A percentile compares a stretch with the other conserved stretches of the same genome.
Evolutionary conservation across 2,888 invertebrate genomes (phyloP).

Genomic region (Holacanthella duospinosa): DNA sequence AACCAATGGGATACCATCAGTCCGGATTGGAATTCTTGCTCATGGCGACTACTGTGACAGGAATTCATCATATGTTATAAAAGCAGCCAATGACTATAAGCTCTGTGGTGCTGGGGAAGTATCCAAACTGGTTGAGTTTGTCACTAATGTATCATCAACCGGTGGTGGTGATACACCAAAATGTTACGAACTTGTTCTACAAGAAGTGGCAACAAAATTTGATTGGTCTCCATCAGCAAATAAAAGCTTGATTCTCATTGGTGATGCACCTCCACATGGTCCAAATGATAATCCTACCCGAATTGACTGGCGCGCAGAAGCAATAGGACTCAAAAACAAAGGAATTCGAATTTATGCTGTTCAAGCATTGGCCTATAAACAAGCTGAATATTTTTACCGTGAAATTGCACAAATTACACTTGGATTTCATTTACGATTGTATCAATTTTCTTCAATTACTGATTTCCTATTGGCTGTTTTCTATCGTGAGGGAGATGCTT

Average conservation of each 20-base stretch:
- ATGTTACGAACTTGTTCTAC: slow-evolving; percentile 15
- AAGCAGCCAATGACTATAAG: slow-evolving; percentile 15
- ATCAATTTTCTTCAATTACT: slow-evolving; percentile 13
- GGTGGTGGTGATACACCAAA: slow-evolving; percentile 8
- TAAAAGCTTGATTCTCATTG: slow-evolving; percentile 15
- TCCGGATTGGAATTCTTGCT: slow-evolving; percentile 17
- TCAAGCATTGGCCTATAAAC: slow-evolving; percentile 5
- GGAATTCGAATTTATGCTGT: slow-evolving; percentile 16
- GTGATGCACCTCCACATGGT: slow-evolving; percentile 14
- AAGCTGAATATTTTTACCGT: slow-evolving; percentile 3
- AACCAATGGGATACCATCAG: slow-evolving; percentile 9
- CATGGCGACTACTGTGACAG: slow-evolving; percentile 14
- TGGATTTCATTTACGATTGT: slow-evolving; percentile 14
- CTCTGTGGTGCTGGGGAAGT: slow-evolving; percentile 8
- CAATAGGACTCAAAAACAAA: slow-evolving; percentile 8
- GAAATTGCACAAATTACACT: slow-evolving; percentile 7
- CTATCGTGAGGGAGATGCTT: slow-evolving; percentile 12
- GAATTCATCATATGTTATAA: slow-evolving; percentile 1
- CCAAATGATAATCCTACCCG: neutral
- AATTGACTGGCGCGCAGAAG: slow-evolving; percentile 15
- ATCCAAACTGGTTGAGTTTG: slow-evolving; percentile 9
- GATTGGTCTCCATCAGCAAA: slow-evolving; percentile 13
- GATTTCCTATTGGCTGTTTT: slow-evolving; percentile 15
- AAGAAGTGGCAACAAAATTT: slow-evolving; percentile 12
- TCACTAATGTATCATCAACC: neutral